Base-by-base conservation (phyloP, 2,113 vertebrate species). In the Cyprinodon brontotheroides region DNA sequence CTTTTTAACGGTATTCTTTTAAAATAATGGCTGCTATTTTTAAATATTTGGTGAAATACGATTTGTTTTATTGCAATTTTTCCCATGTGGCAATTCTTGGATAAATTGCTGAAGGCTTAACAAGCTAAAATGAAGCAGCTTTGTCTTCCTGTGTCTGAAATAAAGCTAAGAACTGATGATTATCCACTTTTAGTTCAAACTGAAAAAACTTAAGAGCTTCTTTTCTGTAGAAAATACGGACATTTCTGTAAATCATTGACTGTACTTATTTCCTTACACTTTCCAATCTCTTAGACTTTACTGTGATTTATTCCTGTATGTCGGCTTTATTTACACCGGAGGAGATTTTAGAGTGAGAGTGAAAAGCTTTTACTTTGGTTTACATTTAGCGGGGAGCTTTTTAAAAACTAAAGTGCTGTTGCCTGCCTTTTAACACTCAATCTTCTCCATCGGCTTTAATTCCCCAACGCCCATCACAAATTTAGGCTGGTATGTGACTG, bases 401-500 rank as follows among this genome's bases (percentile, higher is more conserved):
- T 78, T 82, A 75, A 89, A 89, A 84, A 78, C 81, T 70, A 70
- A 77, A 91, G 80, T 75, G 81, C 81, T 68, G 63, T 81, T 82
- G 73, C 69, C 83, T 69, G 75, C 85, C 79, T 82, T 88, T 85
- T 77, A 82, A 74, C 86, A 79, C 80, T 89, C 75, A 70, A 61
- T 78, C 78, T 67, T 69, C 40, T 37, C 40, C 73, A 71, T 61
- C 4, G 6, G 79, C 83, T 65, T 87, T 85, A 84, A 85, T 84
- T 88, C 74, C 79, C 83, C 84, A 92, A 92, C 81, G 92, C 77
- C 86, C 89, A 70, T 91, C 68, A 70, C 87, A 89, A 90, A 91
- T 92, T 93, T 91, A 78, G 87, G 91, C 94, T 94, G 93, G 93
- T 95, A 94, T 94, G 94, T 92, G 94, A 80, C 93, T 88, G 82